phyloP scores from a whole-genome alignment of 2,797 vertebrate genomes.

The Alosa sapidissima region DNA sequence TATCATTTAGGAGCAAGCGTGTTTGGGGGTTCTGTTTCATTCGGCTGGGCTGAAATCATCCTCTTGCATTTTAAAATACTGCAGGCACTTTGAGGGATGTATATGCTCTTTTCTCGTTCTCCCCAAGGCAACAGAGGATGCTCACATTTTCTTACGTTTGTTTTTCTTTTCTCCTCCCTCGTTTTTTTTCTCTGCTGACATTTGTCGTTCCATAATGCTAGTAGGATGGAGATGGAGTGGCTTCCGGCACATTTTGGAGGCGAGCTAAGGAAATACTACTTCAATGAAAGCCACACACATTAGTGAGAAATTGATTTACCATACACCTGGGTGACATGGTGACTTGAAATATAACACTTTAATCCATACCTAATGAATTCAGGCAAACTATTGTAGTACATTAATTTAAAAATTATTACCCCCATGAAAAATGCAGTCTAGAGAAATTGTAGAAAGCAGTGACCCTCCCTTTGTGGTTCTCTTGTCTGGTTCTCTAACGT shows the following conservation, averaged over 20 bases:
- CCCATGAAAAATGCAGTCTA: background rate
- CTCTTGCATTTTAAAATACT: constrained; percentile 47
- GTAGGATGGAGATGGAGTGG: background rate
- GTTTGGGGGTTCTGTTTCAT: constrained; percentile 50
- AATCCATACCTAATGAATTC: constrained; percentile 8
- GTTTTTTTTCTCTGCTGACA: background rate
- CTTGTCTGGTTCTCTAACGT: background rate
- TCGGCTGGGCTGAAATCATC: constrained; percentile 52
- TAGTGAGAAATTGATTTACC: constrained; percentile 12
- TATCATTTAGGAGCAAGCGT: constrained; percentile 54
- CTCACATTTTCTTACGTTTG: constrained; percentile 13
- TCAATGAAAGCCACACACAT: background rate
- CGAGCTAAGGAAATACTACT: background rate
- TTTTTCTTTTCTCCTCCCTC: background rate
- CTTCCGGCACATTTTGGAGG: background rate
- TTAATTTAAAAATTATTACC: background rate
- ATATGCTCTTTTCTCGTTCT: constrained; percentile 32
- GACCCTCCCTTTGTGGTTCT: background rate
- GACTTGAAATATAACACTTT: constrained; percentile 8
- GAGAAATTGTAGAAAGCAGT: background rate
- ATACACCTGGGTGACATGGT: background rate
- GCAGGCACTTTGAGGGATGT: constrained; percentile 32
- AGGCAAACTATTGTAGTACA: background rate
- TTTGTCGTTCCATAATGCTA: background rate
- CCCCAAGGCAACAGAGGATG: constrained; percentile 8